Conservation (phyloP, 2,113 vertebrate species). For the Pseudorhombus dupliciocellatus region DNA sequence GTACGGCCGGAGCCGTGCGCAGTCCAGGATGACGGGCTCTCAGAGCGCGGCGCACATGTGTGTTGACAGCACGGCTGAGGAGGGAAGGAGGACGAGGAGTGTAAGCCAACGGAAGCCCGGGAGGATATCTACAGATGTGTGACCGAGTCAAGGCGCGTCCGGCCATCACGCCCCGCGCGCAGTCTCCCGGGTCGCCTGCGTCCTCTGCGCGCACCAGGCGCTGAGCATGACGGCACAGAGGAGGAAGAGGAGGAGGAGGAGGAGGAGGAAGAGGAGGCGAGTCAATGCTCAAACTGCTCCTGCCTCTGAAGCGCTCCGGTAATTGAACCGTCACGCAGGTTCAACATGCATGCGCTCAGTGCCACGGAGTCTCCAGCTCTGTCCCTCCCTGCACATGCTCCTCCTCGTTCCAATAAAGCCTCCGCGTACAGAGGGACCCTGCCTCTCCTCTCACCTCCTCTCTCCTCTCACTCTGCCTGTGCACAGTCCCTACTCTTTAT, state of each 20-base stretch:
- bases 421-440: conserved; percentile 50
- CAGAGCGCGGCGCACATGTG: conserved; percentile 46
- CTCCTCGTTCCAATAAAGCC: conserved; percentile 61
- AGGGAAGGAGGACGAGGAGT: conserved; percentile 49
- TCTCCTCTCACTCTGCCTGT: conserved; percentile 47
- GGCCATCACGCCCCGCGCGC: conserved; percentile 67
- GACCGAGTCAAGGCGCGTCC: conserved; percentile 57
- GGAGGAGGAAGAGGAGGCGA: conserved; percentile 36
- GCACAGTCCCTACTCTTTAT: conserved; percentile 71
- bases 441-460: neutral
- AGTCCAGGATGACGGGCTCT: conserved; percentile 42
- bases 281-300: conserved; percentile 37
- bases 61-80: conserved; percentile 49
- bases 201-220: conserved; percentile 62
- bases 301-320: conserved; percentile 15
- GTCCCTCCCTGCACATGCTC: conserved; percentile 63
- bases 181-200: conserved; percentile 40
- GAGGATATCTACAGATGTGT: conserved; percentile 51
- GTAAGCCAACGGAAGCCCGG: conserved; percentile 52
- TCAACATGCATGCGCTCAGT: conserved; percentile 22
- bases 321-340: conserved; percentile 52
- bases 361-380: conserved; percentile 41
- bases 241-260: conserved; percentile 22
- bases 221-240: conserved; percentile 40
- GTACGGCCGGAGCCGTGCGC: conserved; percentile 24